phyloP scores from a whole-genome alignment of 2,797 vertebrate genomes.

The Sternarchorhynchus goeldii region DNA sequence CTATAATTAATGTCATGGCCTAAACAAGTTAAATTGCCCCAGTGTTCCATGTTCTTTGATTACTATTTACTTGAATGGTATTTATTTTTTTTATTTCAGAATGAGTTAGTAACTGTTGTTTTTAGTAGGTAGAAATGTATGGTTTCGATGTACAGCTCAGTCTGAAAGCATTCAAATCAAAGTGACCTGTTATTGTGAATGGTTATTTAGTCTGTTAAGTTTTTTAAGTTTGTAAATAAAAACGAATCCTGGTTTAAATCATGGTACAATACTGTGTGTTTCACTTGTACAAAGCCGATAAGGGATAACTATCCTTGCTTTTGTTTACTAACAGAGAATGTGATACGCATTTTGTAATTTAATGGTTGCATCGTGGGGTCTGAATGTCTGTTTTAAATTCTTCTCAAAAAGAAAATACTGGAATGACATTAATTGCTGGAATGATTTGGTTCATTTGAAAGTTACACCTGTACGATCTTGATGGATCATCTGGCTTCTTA shows the following conservation, averaged over 20 bases:
- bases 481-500: no score
- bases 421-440: no score
- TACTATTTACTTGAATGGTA: constrained; percentile 75
- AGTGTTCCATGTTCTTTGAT: constrained; percentile 53
- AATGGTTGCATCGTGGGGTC: no score
- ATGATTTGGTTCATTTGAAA: no score
- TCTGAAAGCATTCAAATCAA: constrained; percentile 63
- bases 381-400: no score
- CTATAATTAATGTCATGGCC: constrained; percentile 29
- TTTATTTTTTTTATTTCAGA: constrained; percentile 68
- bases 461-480: no score
- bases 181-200: constrained; percentile 63
- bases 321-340: no score
- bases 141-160: constrained; percentile 58
- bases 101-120: constrained; percentile 48
- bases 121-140: background rate
- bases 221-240: constrained; percentile 76
- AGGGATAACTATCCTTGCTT: no score
- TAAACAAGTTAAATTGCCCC: constrained; percentile 47
- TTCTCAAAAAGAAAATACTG: no score
- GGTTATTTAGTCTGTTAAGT: constrained; percentile 57
- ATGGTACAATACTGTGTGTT: no score
- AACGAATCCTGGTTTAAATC: constrained; percentile 58
- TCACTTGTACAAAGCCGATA: no score
- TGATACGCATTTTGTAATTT: no score